Evolutionary conservation across 2,113 vertebrate species (phyloP), one percentile per base, ranked within the genome.

Genomic region (Pituophis catenifer): DNA sequence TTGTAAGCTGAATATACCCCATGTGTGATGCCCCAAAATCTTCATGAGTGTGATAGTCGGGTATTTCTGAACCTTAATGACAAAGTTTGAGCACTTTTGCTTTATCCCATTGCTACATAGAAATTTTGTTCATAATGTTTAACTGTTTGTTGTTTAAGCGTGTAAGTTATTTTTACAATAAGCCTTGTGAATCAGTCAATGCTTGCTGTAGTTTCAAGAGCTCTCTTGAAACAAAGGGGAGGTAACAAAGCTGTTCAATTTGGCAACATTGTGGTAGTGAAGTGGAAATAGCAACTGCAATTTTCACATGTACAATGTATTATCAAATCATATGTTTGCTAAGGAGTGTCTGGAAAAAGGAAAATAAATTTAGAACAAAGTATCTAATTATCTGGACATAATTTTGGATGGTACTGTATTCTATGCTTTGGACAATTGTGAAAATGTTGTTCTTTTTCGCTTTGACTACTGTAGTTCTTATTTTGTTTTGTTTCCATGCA

Each of bases 241-340:
- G 88, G 12, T 95, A 96, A 96, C 94, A 95, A 94, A 95, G 88
- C 65, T 95, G 96, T 97, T 97, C 94, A 95, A 91, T 96, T 94
- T 95, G 38, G 93, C 94, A 95, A 33, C 70, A 85, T 33, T 95
- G 33, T 48, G 94, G 94, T 96, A 96, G 88, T 81, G 95, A 93
- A 96, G 92, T 94, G 89, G 94, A 96, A 95, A 94, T 57, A 95
- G 92, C 86, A 95, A 96, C 92, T 93, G 91, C 53, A 91, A 26
- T n/a, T 95, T 96, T 96, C 93, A 93, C 12, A 93, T 95, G 95
- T 94, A 94, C 95, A 95, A 95, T 94, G 90, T 91, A 94, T 88
- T 87, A 95, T 95, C 96, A 96, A 96, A 93, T 53, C 94, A 91
- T 85, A 23, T 7, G 85, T 95, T 95, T 95, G 29, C 93, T 93